Conservation (phyloP, 1,140 invertebrate genomes). For the Eciton burchellii region DNA sequence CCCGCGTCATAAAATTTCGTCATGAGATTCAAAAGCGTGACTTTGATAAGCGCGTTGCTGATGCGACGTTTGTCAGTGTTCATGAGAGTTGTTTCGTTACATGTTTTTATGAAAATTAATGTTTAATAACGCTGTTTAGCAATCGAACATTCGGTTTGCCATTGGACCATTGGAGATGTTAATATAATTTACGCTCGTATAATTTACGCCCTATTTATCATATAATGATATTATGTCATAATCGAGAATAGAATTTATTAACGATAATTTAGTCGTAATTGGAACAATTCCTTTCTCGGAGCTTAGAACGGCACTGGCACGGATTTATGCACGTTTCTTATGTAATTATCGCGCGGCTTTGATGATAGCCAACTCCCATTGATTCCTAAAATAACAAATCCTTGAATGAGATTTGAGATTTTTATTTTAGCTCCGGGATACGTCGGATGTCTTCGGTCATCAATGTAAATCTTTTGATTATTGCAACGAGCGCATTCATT, state of each 20-base stretch:
- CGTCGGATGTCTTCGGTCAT: background rate
- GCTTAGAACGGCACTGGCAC: slow-evolving; percentile 65
- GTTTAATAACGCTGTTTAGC: background rate
- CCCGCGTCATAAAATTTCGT: background rate
- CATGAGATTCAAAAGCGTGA: background rate
- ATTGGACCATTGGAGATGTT: slow-evolving; percentile 20
- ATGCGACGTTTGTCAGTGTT: background rate
- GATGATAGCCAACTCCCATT: slow-evolving; percentile 72
- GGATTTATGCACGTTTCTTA: slow-evolving; percentile 66
- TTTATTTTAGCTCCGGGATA: slow-evolving; percentile 54
- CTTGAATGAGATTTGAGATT: slow-evolving; percentile 66
- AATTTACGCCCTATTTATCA: background rate
- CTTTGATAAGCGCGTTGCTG: background rate
- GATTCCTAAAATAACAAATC: slow-evolving; percentile 75
- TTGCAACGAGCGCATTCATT: background rate
- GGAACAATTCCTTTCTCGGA: slow-evolving; percentile 43
- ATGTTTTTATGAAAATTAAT: background rate
- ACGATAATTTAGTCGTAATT: slow-evolving; percentile 18
- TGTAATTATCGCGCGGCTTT: slow-evolving; percentile 69
- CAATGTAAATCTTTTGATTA: background rate
- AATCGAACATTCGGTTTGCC: slow-evolving; percentile 2
- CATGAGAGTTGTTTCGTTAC: background rate
- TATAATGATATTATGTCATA: slow-evolving; percentile 20
- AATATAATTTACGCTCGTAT: background rate
- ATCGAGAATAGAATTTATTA: slow-evolving; percentile 38